Percentiles rank a stretch among this genome's conserved stretches.
These are phyloP conservation scores for Hydrolagus affinis DNA, from an alignment of 2,113 vertebrate genomes.

Conservation along the genomic window DNA sequence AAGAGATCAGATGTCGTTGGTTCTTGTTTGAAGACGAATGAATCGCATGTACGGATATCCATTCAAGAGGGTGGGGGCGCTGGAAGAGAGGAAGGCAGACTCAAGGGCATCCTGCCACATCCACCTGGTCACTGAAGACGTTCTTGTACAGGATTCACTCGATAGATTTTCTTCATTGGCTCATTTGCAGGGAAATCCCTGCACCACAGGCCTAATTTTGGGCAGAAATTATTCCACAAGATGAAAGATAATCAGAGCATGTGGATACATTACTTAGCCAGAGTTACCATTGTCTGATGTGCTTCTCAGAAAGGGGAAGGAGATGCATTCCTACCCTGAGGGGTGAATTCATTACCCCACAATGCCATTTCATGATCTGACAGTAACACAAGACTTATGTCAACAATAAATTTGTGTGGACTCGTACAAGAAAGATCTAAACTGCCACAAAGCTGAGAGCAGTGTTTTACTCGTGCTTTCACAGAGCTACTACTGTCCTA, in stretches of 20 bases:
- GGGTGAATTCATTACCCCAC: conserved; percentile 24
- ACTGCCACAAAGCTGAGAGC: neutral
- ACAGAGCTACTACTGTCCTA: neutral
- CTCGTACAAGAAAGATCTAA: neutral
- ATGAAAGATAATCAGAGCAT: neutral
- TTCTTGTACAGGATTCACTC: neutral
- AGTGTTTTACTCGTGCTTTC: conserved; percentile 26
- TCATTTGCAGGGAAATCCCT: conserved; percentile 11
- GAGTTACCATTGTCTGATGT: conserved; percentile 15
- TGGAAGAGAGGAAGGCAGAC: no score
- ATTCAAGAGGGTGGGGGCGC: no score
- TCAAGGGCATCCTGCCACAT: neutral
- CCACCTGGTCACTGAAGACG: neutral
- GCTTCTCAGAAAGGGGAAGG: neutral
- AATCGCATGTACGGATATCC: no score
- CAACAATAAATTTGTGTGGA: conserved; percentile 23
- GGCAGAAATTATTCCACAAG: conserved; percentile 7
- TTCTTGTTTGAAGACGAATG: no score
- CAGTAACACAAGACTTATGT: conserved; percentile 23
- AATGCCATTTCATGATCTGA: conserved; percentile 17
- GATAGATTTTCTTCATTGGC: neutral
- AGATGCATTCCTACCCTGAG: conserved; percentile 12
- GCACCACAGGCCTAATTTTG: conserved; percentile 6
- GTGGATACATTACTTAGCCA: conserved; percentile 9
- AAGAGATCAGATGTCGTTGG: no score